phyloP scores from a whole-genome alignment of 1,140 invertebrate genomes.

The Plectrocnemia conspersa region DNA sequence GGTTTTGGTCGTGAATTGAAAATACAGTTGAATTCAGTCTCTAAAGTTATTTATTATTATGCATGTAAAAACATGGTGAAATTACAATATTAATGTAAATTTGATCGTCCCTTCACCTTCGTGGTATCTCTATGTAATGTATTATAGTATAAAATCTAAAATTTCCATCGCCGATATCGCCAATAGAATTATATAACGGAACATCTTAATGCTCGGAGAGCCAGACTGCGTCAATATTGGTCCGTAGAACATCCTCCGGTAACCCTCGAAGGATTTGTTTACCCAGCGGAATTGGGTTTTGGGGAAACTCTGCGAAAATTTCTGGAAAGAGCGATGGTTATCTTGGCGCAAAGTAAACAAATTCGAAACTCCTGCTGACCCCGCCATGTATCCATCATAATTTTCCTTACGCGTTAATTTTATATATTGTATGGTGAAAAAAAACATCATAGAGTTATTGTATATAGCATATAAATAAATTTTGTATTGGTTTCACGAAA shows the following conservation, averaged over 20 bases:
- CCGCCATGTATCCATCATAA: neutral
- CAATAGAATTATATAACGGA: too few species aligned
- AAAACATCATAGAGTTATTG: neutral
- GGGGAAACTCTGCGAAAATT: neutral
- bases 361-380: neutral
- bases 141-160: neutral
- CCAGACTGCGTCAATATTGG: neutral
- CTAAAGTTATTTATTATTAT: neutral
- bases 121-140: neutral
- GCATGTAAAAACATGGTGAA: neutral
- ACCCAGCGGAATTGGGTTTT: conserved; percentile 2
- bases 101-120: neutral
- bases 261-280: conserved; percentile 6
- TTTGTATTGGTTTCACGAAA: neutral
- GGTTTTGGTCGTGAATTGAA: too few species aligned
- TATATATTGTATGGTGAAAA: too few species aligned
- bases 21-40: too few species aligned
- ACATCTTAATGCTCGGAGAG: too few species aligned
- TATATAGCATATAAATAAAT: neutral
- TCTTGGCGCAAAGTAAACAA: neutral
- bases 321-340: neutral
- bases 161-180: neutral
- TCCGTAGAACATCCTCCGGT: neutral
- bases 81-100: neutral
- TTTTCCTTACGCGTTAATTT: too few species aligned